These are phyloP conservation scores for Polyploca ridens DNA, from an alignment of 2,888 invertebrate genomes.

Conservation along the genomic window DNA sequence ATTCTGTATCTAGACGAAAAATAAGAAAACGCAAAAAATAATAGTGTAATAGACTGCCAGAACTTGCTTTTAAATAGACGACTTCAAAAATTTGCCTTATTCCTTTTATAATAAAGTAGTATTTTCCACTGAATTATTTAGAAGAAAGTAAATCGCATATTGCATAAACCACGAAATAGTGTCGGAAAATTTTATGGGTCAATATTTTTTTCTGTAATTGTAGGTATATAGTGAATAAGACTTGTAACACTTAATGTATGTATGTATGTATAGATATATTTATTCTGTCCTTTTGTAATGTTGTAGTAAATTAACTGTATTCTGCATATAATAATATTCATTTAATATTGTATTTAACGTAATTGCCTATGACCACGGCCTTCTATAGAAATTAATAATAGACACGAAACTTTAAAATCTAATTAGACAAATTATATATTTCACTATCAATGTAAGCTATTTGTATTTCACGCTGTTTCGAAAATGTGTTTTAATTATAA, in stretches of 20 bases:
- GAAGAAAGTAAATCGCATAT: neutral
- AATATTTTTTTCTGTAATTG: neutral
- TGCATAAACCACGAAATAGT: constrained; percentile 4
- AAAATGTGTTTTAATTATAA: constrained; percentile 41
- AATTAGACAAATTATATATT: constrained; percentile 30
- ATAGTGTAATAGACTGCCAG: neutral
- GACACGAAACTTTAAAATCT: constrained; percentile 51
- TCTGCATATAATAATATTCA: constrained; percentile 21
- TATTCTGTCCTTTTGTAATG: constrained; percentile 12
- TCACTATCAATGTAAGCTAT: constrained; percentile 63
- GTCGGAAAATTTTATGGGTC: too few species aligned
- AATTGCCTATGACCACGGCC: constrained; percentile 71
- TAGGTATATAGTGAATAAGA: neutral
- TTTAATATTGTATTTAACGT: constrained; percentile 27
- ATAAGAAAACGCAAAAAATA: constrained; percentile 6
- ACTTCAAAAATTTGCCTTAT: neutral
- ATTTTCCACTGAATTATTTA: neutral
- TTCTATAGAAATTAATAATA: constrained; percentile 58
- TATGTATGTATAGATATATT: neutral
- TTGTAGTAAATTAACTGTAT: constrained; percentile 27
- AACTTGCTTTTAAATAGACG: neutral
- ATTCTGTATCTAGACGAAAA: constrained; percentile 2
- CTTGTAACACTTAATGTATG: neutral
- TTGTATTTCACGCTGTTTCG: constrained; percentile 71
- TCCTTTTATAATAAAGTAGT: neutral